Base-by-base conservation (phyloP, 2,888 invertebrate species). In the Ethmia dodecea region DNA sequence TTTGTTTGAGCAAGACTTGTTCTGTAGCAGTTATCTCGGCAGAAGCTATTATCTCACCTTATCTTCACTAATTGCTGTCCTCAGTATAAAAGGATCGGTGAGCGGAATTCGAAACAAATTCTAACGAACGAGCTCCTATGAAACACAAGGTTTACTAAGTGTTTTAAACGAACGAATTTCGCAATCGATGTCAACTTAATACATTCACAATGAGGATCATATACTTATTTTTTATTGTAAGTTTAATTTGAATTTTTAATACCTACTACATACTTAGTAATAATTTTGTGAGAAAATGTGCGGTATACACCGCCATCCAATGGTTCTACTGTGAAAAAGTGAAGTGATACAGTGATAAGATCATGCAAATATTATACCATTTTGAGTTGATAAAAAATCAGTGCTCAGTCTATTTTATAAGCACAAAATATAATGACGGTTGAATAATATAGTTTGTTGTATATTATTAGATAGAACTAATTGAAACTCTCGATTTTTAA, bases 101-200 rank as follows among this genome's bases (percentile, higher is more conserved):
- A 37, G 43, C n/a, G 45, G 50, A 61, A 59, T 65, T 58, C 49
- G 43, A 48, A 53, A 57, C 64, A 70, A 59, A 73, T 62, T 60
- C 46, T 55, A 67, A 77, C 83, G 83, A 80, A 80, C 83, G 79
- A 81, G 70, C 70, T 75, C 70, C 57, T 63, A 68, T 67, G 75
- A 70, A 64, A 68, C 63, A 68, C 66, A 39, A 51, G 36, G 43
- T 49, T 47, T 40, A 56, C 43, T 56, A 51, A 60, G 63, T 68
- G 66, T 63, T 53, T 62, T 55, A 60, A 63, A 59, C 67, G 79
- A 83, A 83, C 86, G 86, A 86, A 74, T 68, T 70, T 68, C 57
- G 66, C 63, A 59, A 55, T 65, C 49, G 47, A 66, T 69, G 60
- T 66, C 43, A 56, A 43, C 49, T 46, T 49, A 55, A 60, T 43